Conservation (phyloP, 1,140 invertebrate genomes). For the Parapsyche elsis region DNA sequence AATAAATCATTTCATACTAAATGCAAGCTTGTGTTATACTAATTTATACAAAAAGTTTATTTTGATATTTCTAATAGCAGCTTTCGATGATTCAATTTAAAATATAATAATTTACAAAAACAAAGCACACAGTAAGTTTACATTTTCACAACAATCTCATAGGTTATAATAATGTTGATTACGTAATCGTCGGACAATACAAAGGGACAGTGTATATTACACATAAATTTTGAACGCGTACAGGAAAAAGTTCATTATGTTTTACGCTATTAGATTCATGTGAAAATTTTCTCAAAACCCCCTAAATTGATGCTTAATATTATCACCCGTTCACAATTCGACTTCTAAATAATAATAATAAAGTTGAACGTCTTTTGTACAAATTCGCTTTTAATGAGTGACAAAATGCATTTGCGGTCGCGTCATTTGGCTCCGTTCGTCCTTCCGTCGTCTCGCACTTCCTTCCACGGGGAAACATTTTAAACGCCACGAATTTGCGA, state of each 20-base stretch:
- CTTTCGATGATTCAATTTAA: neutral
- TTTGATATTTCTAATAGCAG: too few species aligned
- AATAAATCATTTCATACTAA: too few species aligned
- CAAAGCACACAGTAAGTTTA: neutral
- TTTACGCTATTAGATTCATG: neutral
- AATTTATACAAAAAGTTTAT: too few species aligned
- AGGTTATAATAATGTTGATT: too few species aligned
- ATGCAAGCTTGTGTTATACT: too few species aligned
- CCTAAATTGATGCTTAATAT: neutral
- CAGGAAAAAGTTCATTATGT: conserved; percentile 7
- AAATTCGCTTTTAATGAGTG: conserved; percentile 37
- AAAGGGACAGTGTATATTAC: too few species aligned
- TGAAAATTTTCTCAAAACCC: neutral
- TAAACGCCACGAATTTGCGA: neutral
- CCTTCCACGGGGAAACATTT: neutral
- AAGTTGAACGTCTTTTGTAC: neutral
- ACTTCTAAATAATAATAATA: neutral
- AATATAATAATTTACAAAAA: neutral
- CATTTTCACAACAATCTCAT: too few species aligned
- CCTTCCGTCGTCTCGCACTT: neutral
- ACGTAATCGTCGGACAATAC: too few species aligned
- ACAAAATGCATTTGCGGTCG: conserved; percentile 24
- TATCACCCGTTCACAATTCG: neutral
- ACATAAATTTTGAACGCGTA: neutral
- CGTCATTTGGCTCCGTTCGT: conserved; percentile 17